These are phyloP conservation scores for Eretmochelys imbricata DNA, from an alignment of 2,113 vertebrate genomes.

Conservation along the genomic window DNA sequence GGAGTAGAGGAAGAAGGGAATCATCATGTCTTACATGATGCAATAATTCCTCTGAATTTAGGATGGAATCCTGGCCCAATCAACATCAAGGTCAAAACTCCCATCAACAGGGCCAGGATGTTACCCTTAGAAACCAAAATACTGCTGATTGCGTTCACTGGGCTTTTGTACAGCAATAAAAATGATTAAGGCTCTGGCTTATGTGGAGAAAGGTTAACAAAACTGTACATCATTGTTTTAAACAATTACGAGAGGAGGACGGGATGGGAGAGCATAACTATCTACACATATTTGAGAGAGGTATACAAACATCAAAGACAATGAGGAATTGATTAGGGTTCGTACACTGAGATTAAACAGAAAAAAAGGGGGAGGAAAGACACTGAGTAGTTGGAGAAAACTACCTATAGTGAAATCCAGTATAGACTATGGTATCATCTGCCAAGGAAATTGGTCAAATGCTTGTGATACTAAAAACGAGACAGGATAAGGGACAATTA, in stretches of 20 bases:
- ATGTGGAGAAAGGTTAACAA: slow-evolving; percentile 8
- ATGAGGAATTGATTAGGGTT: slow-evolving; percentile 14
- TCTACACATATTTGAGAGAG: background rate
- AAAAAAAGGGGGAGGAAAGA: slow-evolving; percentile 9
- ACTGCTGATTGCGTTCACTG: background rate
- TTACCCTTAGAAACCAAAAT: background rate
- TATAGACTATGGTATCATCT: slow-evolving; percentile 12
- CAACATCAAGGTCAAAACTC: background rate
- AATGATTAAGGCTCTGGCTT: slow-evolving; percentile 21
- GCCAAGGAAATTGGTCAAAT: slow-evolving; percentile 7
- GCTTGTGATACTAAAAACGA: slow-evolving; percentile 37
- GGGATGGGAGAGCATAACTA: slow-evolving; percentile 2
- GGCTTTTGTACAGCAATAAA: background rate
- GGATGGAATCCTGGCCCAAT: background rate
- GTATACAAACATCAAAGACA: background rate
- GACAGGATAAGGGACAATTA: background rate
- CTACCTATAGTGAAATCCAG: slow-evolving; percentile 62
- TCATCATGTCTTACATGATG: background rate
- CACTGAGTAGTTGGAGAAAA: slow-evolving; percentile 23
- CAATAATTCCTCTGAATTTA: background rate
- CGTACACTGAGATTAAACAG: slow-evolving; percentile 17
- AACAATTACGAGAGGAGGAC: background rate
- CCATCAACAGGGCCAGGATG: background rate
- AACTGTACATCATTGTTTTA: background rate
- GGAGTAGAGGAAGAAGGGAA: background rate